phyloP scores from a whole-genome alignment of 2,113 vertebrate species.

The Larimichthys polyactis region DNA sequence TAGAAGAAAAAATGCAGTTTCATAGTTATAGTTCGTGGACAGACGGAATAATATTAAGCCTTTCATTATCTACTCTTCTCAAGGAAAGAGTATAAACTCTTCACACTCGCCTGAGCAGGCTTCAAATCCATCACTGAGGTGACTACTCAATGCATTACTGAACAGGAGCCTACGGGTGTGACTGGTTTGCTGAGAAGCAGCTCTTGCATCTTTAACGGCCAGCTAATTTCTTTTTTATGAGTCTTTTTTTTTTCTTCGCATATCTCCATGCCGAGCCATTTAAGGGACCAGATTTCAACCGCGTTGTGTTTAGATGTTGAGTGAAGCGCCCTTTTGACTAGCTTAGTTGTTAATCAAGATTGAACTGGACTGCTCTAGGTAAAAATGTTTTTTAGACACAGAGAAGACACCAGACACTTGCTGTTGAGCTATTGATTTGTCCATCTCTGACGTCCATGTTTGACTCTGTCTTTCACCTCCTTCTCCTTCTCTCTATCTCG shows the following conservation, averaged over 20 bases:
- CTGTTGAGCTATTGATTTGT: conserved; percentile 11
- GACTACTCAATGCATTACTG: conserved; percentile 6
- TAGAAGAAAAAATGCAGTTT: neutral
- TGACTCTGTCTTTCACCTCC: neutral
- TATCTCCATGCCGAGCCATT: neutral
- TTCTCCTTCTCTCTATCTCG: neutral
- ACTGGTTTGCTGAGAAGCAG: conserved; percentile 22
- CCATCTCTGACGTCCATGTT: neutral
- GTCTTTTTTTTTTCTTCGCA: neutral
- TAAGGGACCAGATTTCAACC: neutral
- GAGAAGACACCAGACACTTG: neutral
- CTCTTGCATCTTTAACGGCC: conserved; percentile 27
- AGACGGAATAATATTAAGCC: neutral
- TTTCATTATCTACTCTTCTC: conserved; percentile 3
- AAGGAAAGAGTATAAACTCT: conserved; percentile 2
- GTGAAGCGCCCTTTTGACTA: neutral
- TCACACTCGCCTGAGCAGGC: conserved; percentile 4
- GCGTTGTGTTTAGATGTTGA: neutral
- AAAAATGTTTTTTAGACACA: conserved; percentile 2
- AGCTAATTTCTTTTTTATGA: conserved; percentile 36
- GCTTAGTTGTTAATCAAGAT: neutral
- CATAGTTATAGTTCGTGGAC: neutral
- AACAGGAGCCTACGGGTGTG: neutral
- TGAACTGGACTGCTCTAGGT: neutral
- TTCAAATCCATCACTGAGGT: conserved; percentile 20